Base-by-base conservation (phyloP, 2,113 vertebrate species). In the Suncus etruscus region DNA sequence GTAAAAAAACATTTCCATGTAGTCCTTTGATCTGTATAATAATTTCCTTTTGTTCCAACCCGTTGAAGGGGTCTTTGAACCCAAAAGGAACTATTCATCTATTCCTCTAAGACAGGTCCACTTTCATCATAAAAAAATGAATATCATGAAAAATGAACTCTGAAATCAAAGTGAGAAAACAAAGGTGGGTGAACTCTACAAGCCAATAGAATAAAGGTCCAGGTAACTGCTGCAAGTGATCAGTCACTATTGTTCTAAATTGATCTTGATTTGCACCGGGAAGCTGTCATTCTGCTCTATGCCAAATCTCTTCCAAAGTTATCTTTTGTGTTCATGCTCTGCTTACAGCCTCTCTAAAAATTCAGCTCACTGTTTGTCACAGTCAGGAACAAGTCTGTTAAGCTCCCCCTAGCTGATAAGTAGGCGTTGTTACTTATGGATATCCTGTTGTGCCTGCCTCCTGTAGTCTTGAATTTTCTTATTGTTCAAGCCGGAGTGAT, bases 11-110 rank as follows among this genome's bases (percentile, higher is more conserved):
- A 95, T 95, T 96, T 95, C 78, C 93, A 79, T 89, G 72, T 97
- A 97, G 96, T 97, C 96, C 94, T 97, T 97, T 97, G 97, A 97
- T 98, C 97, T 96, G 92, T 96, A 95, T 95, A 96, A 97, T 97
- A 97, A 97, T 97, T 98, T 98, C 94, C 94, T 97, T 98, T 98
- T 97, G 96, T 97, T 98, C 95, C 16, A 20, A 97, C 86, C 81
- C 0, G 16, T 96, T 97, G 97, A 95, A 97, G 94, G 88, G 96
- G 93, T 96, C 97, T 98, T 97, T 98, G 97, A 98, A 98, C 89
- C 93, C 92, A 90, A 68, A 76, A 95, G 80, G 92, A 91, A 86
- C 91, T 96, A 95, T 96, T 98, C 95, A 96, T 97, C 94, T 96
- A 88, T 96, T 97, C 94, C 96, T 97, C 96, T 94, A 97, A 97